Conservation (phyloP, 2,797 vertebrate species). For the Myripristis jacobus region DNA sequence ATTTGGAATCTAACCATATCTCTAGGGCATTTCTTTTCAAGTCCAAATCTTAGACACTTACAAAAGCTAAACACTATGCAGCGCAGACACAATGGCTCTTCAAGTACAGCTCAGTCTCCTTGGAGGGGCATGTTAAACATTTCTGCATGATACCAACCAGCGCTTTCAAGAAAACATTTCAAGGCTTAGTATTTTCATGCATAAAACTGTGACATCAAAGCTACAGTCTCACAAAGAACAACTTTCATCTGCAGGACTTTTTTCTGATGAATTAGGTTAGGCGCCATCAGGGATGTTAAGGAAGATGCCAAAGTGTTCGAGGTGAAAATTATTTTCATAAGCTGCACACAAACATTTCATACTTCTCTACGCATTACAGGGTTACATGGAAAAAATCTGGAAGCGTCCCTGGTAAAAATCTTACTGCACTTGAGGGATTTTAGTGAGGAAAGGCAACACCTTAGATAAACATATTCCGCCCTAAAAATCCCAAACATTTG, state of each 20-base stretch:
- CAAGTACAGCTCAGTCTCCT: constrained; percentile 59
- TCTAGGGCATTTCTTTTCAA: constrained; percentile 74
- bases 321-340: not conserved
- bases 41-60: constrained; percentile 72
- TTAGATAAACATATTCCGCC: constrained; percentile 34
- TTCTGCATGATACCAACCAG: constrained; percentile 44
- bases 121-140: constrained; percentile 58
- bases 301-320: not conserved
- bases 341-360: constrained; percentile 16
- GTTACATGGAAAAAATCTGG: not conserved
- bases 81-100: constrained; percentile 66
- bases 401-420: not conserved
- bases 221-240: constrained; percentile 10
- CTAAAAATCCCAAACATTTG: constrained; percentile 28
- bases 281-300: constrained; percentile 17
- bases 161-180: constrained; percentile 33
- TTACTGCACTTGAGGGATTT: constrained; percentile 12
- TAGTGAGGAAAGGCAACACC: constrained; percentile 35
- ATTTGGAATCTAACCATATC: constrained; percentile 74
- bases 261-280: constrained; percentile 17
- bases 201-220: constrained; percentile 36
- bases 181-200: constrained; percentile 24
- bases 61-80: constrained; percentile 57
- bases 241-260: constrained; percentile 16
- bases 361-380: not conserved